A percentile compares a stretch with the other conserved stretches of the same genome.
Evolutionary conservation across 1,140 invertebrate genomes (phyloP).

Genomic region (Pseudomyrmex gracilis): DNA sequence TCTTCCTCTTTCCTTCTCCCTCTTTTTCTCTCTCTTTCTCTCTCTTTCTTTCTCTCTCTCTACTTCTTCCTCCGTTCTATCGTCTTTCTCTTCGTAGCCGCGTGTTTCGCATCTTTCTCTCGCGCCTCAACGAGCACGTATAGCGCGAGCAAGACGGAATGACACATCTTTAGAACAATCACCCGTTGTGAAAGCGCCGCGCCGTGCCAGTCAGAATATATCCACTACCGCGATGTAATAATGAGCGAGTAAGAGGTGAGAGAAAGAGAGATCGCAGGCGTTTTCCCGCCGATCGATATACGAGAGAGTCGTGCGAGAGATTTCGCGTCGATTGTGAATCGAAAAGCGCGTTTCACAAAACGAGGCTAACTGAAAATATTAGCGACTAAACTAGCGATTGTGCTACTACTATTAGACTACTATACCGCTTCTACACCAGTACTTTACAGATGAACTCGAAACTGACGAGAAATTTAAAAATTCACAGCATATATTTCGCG

Average conservation of each 20-base stretch:
- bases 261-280: conserved; percentile 60
- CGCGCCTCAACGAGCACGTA: conserved; percentile 37
- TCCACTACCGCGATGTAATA: conserved; percentile 63
- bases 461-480: too few relatives aligned
- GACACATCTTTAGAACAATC: conserved; percentile 78
- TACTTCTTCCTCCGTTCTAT: background rate
- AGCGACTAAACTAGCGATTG: background rate
- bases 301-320: background rate
- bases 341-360: background rate
- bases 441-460: too few relatives aligned
- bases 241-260: conserved; percentile 38
- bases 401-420: too few relatives aligned
- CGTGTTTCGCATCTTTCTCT: conserved; percentile 27
- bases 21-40: background rate
- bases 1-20: background rate
- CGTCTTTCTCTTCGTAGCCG: background rate
- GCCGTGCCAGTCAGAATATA: conserved; percentile 63
- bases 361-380: background rate
- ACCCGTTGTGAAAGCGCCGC: conserved; percentile 78
- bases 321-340: background rate
- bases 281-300: conserved; percentile 30
- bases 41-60: conserved; percentile 7
- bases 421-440: too few relatives aligned
- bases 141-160: conserved; percentile 64
- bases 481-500: too few relatives aligned